A percentile compares a stretch with the other conserved stretches of the same genome.
Evolutionary conservation across 2,797 vertebrate genomes (phyloP).

Genomic region (Scleropages formosus): DNA sequence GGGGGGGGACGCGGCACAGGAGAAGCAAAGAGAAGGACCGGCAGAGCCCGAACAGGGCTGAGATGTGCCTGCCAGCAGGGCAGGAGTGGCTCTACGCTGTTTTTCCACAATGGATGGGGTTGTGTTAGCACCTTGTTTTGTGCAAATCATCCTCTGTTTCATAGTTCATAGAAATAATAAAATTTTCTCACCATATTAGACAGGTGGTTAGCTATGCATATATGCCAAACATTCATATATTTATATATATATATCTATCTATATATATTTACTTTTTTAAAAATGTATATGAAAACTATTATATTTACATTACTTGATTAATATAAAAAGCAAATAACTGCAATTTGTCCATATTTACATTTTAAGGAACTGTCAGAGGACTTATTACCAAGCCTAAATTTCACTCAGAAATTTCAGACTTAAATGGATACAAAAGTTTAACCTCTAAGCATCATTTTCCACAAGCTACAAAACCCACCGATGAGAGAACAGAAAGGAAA

Average conservation of each 20-base stretch:
- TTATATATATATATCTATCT: slow-evolving; percentile 75
- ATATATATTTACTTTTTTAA: slow-evolving; percentile 78
- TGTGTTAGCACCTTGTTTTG: slow-evolving; percentile 83
- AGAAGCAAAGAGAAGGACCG: slow-evolving; percentile 39
- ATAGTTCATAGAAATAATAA: slow-evolving; percentile 80
- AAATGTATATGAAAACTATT: slow-evolving; percentile 83
- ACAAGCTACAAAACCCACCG: slow-evolving; percentile 78
- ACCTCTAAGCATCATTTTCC: slow-evolving; percentile 60
- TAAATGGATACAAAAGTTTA: slow-evolving; percentile 59
- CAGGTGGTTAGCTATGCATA: slow-evolving; percentile 82
- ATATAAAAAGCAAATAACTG: slow-evolving; percentile 70
- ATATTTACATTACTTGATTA: slow-evolving; percentile 78
- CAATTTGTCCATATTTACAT: slow-evolving; percentile 72
- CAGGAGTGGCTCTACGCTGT: slow-evolving; percentile 12
- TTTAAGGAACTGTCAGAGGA: slow-evolving; percentile 63
- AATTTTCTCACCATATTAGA: slow-evolving; percentile 74
- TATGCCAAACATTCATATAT: slow-evolving; percentile 84
- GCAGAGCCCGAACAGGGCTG: neutral
- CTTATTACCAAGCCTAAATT: slow-evolving; percentile 41
- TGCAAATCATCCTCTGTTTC: slow-evolving; percentile 80
- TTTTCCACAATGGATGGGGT: slow-evolving; percentile 68
- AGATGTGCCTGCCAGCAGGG: neutral
- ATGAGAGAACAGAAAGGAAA: slow-evolving; percentile 41
- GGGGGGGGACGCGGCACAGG: slow-evolving; percentile 35
- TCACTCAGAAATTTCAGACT: slow-evolving; percentile 67